A percentile compares a stretch with the other conserved stretches of the same genome.
phyloP scores from a whole-genome alignment of 2,113 vertebrate genomes.

The Channa argus region DNA sequence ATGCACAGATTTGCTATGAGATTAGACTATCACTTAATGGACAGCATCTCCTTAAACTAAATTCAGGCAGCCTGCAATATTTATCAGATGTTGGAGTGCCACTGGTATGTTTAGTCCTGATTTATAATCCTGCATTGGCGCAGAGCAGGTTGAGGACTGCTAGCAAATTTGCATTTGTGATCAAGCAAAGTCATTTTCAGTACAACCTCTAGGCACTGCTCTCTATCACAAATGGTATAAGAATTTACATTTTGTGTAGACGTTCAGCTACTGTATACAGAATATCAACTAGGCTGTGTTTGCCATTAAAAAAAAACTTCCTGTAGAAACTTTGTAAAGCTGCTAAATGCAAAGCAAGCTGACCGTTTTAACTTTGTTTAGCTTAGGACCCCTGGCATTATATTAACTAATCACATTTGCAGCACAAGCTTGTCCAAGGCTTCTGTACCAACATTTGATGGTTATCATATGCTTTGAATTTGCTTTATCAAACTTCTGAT shows the following conservation, averaged over 20 bases:
- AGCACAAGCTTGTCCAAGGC: neutral
- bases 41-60: constrained; percentile 21
- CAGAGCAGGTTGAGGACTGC: neutral
- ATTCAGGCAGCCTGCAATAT: neutral
- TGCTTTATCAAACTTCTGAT: constrained; percentile 26
- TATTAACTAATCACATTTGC: no score
- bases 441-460: neutral
- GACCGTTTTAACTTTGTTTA: no score
- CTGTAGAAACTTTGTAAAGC: no score
- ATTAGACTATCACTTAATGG: constrained; percentile 35
- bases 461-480: constrained; percentile 14
- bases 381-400: no score
- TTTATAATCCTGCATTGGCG: constrained; percentile 13
- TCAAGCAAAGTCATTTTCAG: constrained; percentile 25
- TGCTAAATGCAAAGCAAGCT: no score
- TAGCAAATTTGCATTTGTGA: constrained; percentile 19
- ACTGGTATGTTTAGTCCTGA: neutral
- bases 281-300: no score
- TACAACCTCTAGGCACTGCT: constrained; percentile 8
- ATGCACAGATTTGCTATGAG: constrained; percentile 21
- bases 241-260: neutral
- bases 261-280: no score
- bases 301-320: no score
- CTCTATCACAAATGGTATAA: constrained; percentile 4
- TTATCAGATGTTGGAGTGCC: constrained; percentile 26